These are phyloP conservation scores for Chromis chromis DNA, from an alignment of 2,797 vertebrate genomes.

Conservation along the genomic window DNA sequence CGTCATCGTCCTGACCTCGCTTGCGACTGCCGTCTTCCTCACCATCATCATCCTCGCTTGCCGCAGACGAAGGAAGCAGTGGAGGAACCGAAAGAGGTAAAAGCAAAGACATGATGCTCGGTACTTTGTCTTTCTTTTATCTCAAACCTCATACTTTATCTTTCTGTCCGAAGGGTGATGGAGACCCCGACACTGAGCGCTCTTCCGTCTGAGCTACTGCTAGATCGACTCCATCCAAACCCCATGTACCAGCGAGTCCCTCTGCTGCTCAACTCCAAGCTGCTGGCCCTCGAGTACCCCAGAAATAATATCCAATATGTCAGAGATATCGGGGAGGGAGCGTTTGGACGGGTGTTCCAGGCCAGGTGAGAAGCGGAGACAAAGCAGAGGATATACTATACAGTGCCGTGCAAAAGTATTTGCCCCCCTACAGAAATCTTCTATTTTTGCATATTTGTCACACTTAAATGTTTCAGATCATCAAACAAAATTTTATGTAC, in stretches of 20 bases:
- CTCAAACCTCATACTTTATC: background rate
- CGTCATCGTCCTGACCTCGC: constrained; percentile 88
- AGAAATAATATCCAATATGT: constrained; percentile 98
- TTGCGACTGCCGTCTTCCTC: constrained; percentile 86
- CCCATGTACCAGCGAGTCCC: constrained; percentile 99
- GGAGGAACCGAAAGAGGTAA: constrained; percentile 90
- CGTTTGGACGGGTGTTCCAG: constrained; percentile 98
- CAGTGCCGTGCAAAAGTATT: too few relatives aligned
- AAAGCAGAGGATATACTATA: background rate
- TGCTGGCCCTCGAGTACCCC: constrained; percentile 95
- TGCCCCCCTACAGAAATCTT: too few relatives aligned
- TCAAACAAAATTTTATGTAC: too few relatives aligned
- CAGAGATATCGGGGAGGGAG: constrained; percentile 96
- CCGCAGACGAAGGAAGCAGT: constrained; percentile 85
- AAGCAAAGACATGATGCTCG: background rate
- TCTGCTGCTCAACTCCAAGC: constrained; percentile 94
- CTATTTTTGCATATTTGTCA: too few relatives aligned
- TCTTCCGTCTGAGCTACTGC: constrained; percentile 93
- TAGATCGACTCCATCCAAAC: constrained; percentile 96
- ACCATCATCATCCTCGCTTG: constrained; percentile 86
- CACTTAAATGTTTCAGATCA: too few relatives aligned
- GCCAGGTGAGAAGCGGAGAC: constrained; percentile 86
- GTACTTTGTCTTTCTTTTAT: rapidly evolving
- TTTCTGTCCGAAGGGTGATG: constrained; percentile 82
- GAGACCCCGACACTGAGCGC: constrained; percentile 90